A percentile compares a stretch with the other conserved stretches of the same genome.
Conservation (phyloP, 2,113 vertebrate species). For the Hiodon tergisus region DNA sequence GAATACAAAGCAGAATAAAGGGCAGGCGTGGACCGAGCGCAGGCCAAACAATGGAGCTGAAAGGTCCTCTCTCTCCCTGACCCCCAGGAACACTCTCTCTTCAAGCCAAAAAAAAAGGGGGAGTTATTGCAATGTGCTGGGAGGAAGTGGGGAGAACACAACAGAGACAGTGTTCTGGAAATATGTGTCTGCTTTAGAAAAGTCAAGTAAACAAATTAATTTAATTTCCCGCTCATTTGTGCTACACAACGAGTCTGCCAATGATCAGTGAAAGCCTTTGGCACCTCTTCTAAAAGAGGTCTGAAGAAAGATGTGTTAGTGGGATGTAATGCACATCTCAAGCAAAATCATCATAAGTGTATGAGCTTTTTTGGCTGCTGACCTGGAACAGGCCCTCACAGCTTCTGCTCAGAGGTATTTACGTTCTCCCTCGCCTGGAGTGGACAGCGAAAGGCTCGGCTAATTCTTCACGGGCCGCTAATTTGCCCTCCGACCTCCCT, state of each 20-base stretch:
- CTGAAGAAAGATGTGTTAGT: background rate
- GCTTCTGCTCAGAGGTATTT: conserved; percentile 35
- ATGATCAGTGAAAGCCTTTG: background rate
- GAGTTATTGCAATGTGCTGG: background rate
- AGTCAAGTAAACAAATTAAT: background rate
- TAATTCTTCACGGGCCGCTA: conserved; percentile 70
- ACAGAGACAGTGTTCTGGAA: background rate
- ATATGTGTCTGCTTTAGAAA: background rate
- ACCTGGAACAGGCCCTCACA: background rate
- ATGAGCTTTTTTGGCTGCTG: background rate
- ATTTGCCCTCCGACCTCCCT: conserved; percentile 59
- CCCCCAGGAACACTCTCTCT: background rate
- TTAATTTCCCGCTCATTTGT: background rate
- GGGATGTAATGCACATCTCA: too few species aligned
- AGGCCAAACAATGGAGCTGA: conserved; percentile 28
- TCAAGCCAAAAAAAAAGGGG: background rate
- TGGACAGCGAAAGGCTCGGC: conserved; percentile 67
- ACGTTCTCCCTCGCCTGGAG: conserved; percentile 67
- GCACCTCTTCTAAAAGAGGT: background rate
- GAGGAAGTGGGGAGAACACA: background rate
- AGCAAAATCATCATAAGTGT: background rate
- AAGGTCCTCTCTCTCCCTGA: background rate
- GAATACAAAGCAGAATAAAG: conserved; percentile 59
- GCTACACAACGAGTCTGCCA: background rate
- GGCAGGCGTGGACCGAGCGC: conserved; percentile 27